Conservation (phyloP, 2,113 vertebrate species). For the Gymnorhina tibicen region DNA sequence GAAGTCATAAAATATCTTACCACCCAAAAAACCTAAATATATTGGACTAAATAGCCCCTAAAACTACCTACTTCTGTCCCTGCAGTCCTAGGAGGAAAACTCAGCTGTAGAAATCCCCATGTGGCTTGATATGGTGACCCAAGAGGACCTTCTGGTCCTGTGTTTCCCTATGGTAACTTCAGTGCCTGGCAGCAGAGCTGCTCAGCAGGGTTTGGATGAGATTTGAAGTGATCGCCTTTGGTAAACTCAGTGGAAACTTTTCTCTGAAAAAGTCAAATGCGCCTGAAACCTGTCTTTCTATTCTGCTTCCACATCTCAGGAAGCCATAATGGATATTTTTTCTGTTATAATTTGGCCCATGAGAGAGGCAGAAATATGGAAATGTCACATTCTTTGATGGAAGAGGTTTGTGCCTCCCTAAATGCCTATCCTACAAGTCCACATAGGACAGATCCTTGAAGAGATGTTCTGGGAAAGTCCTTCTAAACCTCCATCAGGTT, state of each 20-base stretch:
- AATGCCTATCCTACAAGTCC: neutral
- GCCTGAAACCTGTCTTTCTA: neutral
- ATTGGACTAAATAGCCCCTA: neutral
- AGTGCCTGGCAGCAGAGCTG: neutral
- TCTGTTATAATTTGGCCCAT: neutral
- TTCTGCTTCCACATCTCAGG: neutral
- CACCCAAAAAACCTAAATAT: neutral
- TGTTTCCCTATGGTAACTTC: neutral
- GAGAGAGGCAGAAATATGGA: neutral
- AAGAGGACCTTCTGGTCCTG: neutral
- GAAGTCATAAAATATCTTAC: neutral
- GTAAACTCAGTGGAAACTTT: neutral
- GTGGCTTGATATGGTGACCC: neutral
- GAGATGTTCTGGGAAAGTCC: neutral
- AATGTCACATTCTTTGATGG: neutral
- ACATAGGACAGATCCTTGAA: neutral
- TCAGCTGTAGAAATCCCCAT: neutral
- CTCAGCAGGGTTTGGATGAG: neutral
- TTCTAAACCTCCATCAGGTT: neutral
- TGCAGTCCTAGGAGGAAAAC: neutral
- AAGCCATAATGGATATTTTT: neutral
- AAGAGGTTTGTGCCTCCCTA: neutral
- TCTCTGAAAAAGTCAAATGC: neutral
- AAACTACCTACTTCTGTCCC: neutral
- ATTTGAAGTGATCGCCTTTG: neutral